Conservation (phyloP, 2,888 invertebrate species). For the Achlya flavicornis region DNA sequence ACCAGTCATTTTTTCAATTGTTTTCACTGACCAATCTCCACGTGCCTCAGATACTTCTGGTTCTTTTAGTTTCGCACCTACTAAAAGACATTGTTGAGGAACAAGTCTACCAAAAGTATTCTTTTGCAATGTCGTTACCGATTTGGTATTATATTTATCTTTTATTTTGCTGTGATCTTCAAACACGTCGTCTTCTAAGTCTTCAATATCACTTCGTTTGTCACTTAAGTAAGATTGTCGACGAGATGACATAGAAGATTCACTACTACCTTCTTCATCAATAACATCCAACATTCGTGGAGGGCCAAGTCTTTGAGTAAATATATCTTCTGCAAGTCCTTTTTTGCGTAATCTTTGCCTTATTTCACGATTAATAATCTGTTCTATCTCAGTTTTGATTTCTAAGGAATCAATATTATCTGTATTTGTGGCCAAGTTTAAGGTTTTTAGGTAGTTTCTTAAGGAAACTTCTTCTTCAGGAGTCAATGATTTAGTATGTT, state of each 20-base stretch:
- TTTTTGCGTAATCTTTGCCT: constrained; percentile 71
- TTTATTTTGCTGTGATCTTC: constrained; percentile 57
- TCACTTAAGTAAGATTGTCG: constrained; percentile 80
- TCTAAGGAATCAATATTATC: constrained; percentile 63
- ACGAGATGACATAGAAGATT: constrained; percentile 84
- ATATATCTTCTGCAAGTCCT: constrained; percentile 68
- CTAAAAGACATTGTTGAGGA: constrained; percentile 80
- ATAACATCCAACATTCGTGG: constrained; percentile 90
- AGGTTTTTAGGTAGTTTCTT: constrained; percentile 81
- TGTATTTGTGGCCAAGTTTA: constrained; percentile 81
- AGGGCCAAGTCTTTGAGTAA: constrained; percentile 79
- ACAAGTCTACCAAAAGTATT: constrained; percentile 63
- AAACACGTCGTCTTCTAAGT: constrained; percentile 80
- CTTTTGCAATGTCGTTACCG: constrained; percentile 49
- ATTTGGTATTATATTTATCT: constrained; percentile 44
- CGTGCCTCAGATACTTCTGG: constrained; percentile 83
- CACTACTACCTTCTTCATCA: constrained; percentile 89
- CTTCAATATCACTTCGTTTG: constrained; percentile 74
- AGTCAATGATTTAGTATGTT: constrained; percentile 72
- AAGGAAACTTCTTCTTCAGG: constrained; percentile 84
- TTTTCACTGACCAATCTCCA: constrained; percentile 80
- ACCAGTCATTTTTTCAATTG: constrained; percentile 80
- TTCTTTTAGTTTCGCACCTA: constrained; percentile 86
- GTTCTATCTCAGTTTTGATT: constrained; percentile 75
- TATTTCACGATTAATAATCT: constrained; percentile 73